Conservation (phyloP, 1,140 invertebrate genomes). For the Acyrthosiphon pisum region DNA sequence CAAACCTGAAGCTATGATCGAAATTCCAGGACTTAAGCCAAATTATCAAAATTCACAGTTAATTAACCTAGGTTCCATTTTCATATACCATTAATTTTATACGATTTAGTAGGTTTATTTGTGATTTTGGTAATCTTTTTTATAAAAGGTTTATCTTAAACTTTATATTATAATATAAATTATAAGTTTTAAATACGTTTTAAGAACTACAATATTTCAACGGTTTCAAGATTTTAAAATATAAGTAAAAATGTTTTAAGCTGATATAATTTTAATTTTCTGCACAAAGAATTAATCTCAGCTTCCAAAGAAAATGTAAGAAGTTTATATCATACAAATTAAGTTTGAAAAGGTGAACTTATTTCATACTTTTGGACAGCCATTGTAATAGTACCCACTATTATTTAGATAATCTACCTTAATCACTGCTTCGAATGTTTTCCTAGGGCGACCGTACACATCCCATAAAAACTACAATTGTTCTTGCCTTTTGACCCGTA, state of each 20-base stretch:
- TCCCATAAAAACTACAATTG: neutral
- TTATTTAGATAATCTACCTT: neutral
- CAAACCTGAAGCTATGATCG: neutral
- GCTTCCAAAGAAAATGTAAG: neutral
- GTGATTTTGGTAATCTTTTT: neutral
- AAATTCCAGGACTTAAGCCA: neutral
- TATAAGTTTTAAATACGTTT: neutral
- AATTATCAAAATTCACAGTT: neutral
- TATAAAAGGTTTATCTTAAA: neutral
- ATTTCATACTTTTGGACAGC: neutral
- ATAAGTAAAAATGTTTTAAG: neutral
- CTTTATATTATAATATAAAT: neutral
- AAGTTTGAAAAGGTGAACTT: neutral
- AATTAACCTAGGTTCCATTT: neutral
- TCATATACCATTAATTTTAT: neutral
- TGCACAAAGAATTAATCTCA: slow-evolving; percentile 3
- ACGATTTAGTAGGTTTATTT: neutral
- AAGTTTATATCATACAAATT: neutral
- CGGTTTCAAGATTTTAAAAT: neutral
- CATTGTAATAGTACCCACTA: neutral
- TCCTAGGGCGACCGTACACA: neutral
- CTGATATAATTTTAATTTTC: neutral
- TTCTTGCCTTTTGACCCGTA: neutral
- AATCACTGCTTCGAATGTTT: neutral
- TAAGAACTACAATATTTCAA: neutral